Evolutionary conservation across 2,888 invertebrate species (phyloP), one percentile per base, ranked within the genome.

Genomic region (Ceratothoa steindachneri): DNA sequence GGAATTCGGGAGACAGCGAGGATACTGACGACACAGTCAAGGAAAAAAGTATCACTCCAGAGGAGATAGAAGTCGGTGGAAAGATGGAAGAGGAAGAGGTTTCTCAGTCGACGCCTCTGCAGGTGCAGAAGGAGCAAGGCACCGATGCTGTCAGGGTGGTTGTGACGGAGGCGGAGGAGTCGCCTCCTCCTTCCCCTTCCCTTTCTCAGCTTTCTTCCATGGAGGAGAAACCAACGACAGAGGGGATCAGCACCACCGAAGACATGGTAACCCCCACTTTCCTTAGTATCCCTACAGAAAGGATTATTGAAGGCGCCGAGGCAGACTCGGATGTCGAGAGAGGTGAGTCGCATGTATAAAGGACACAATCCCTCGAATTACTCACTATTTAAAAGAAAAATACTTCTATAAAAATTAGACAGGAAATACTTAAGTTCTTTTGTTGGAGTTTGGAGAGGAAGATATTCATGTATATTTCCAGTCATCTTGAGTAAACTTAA

Each of bases 231-330:
- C 52, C 52, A 52, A 30, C 24, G 15, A 19, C 24, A 19, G 67
- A 67, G 12, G 29, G 24, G 1, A 24, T 24, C 12, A 15, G 52
- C 15, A 15, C 15, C 2, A 51, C 15, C 15, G 1, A 51, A 2
- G 60, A 60, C 15, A 12, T 29, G 24, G 24, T 9, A 15, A 1
- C 22, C 12, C 67, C 67, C 1, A 28, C 67, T 15, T 60, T 60
- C 24, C 27, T 31, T 22, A n/a, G 1, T 24, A 30, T 71, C n/a
- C 69, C 74, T 7, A 55, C 67, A 27, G 78, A 78, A 53, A 69
- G 78, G 19, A 71, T 71, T 15, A 75, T 78, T n/a, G 79, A 79
- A 29, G 78, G 76, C 28, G 79, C 75, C 29, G 78, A 78, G 55
- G 73, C 75, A 22, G 52, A 30, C 15, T 31, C 73, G 1, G 79